These are phyloP conservation scores for Stylophora pistillata DNA, from an alignment of 64 coral and sea anemone species.

Conservation along the genomic window DNA sequence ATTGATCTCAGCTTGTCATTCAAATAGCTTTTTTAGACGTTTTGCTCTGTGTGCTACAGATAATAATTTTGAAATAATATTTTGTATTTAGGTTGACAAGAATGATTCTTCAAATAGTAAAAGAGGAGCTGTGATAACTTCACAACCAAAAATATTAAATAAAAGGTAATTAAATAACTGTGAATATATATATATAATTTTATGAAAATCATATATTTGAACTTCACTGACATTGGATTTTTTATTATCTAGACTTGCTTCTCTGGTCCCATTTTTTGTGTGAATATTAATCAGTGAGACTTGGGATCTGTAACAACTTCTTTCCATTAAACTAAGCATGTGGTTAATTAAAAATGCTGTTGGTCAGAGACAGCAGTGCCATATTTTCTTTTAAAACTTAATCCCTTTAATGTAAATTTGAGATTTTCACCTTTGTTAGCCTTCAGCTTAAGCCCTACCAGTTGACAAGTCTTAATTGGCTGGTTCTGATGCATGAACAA, in stretches of 20 bases:
- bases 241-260: too few species aligned
- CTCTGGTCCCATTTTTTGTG: too few species aligned
- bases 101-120: not conserved
- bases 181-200: not conserved
- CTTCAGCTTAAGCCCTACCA: slow-evolving; percentile 91
- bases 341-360: too few species aligned
- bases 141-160: slow-evolving; percentile 21
- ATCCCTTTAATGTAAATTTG: not conserved
- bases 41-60: too few species aligned
- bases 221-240: not conserved
- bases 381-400: too few species aligned
- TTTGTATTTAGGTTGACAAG: not conserved
- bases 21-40: too few species aligned
- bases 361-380: too few species aligned
- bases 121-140: not conserved
- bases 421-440: slow-evolving; percentile 17
- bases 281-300: too few species aligned
- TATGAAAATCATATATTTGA: not conserved
- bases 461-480: slow-evolving; percentile 90
- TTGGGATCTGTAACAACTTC: too few species aligned
- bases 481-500: slow-evolving; percentile 83
- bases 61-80: not conserved
- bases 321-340: too few species aligned
- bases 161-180: not conserved
- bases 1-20: too few species aligned